Evolutionary conservation across 30 jellyfish, hydroid and myxozoan genomes (phyloP).

Genomic region (Hydractinia echinata): DNA sequence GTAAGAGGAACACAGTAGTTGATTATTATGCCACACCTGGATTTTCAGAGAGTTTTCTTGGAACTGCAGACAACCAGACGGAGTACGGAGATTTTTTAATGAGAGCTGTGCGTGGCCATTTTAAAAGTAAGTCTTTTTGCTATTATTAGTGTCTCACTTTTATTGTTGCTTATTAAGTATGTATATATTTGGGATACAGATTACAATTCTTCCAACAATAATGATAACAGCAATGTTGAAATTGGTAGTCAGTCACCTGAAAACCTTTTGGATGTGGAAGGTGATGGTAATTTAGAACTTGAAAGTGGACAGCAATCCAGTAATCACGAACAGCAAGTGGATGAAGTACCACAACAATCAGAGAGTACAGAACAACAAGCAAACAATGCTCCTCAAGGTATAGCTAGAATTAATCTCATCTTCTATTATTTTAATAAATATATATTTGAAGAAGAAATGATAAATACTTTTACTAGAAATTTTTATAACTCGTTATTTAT

Average conservation of each 20-base stretch:
- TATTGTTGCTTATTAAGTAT: too few relatives aligned
- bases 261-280: not conserved
- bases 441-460: too few relatives aligned
- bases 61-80: not conserved
- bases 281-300: not conserved
- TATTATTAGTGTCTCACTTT: too few relatives aligned
- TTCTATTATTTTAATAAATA: too few relatives aligned
- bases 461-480: too few relatives aligned
- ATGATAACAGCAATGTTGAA: not conserved
- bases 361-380: too few relatives aligned
- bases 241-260: not conserved
- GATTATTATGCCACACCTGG: not conserved
- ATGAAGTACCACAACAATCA: not conserved
- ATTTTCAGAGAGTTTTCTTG: constrained; percentile 2
- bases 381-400: too few relatives aligned
- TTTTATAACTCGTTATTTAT: too few relatives aligned
- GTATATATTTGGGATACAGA: not conserved
- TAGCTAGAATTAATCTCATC: too few relatives aligned
- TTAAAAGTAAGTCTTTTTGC: not conserved
- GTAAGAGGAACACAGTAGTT: not conserved
- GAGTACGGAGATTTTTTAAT: not conserved
- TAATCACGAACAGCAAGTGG: not conserved
- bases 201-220: not conserved
- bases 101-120: constrained; percentile 9
- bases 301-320: not conserved